Percentiles rank a stretch among this genome's conserved stretches.
Conservation (phyloP, 2,888 invertebrate genomes). For the Leucophora obtusa region DNA sequence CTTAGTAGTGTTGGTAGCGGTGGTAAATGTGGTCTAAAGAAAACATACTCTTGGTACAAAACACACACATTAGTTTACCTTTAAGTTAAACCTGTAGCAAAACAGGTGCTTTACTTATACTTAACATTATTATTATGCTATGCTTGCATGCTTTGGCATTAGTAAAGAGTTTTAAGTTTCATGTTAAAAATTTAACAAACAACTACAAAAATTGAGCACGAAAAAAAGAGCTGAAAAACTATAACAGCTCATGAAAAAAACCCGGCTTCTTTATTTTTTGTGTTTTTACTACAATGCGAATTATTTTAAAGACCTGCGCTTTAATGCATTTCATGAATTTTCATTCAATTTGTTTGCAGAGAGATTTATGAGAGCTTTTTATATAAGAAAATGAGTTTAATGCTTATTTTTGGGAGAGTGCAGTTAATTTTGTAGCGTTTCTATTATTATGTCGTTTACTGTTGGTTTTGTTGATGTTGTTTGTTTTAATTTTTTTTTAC, state of each 20-base stretch:
- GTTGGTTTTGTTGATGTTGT: conserved; percentile 22
- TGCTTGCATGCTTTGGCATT: conserved; percentile 58
- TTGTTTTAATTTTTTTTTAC: conserved; percentile 40
- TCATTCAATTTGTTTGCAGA: background rate
- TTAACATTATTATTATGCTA: conserved; percentile 5
- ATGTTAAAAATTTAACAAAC: conserved; percentile 19
- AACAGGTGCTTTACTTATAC: conserved; percentile 51
- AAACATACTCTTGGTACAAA: background rate
- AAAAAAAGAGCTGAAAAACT: conserved; percentile 31
- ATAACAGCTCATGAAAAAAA: conserved; percentile 30
- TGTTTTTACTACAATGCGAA: background rate
- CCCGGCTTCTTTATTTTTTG: conserved; percentile 1
- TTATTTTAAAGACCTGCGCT: conserved; percentile 53
- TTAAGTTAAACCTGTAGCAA: conserved; percentile 47
- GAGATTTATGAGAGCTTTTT: background rate
- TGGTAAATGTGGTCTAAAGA: conserved; percentile 17
- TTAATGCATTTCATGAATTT: conserved; percentile 19
- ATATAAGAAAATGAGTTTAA: background rate
- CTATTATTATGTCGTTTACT: conserved; percentile 31
- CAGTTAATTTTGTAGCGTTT: background rate
- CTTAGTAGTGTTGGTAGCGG: background rate
- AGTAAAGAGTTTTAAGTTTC: conserved; percentile 61
- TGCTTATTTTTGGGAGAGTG: background rate
- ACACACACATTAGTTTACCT: background rate
- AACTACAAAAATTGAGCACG: conserved; percentile 26